phyloP scores from a whole-genome alignment of 2,113 vertebrate species.

The Spilogale gracilis region DNA sequence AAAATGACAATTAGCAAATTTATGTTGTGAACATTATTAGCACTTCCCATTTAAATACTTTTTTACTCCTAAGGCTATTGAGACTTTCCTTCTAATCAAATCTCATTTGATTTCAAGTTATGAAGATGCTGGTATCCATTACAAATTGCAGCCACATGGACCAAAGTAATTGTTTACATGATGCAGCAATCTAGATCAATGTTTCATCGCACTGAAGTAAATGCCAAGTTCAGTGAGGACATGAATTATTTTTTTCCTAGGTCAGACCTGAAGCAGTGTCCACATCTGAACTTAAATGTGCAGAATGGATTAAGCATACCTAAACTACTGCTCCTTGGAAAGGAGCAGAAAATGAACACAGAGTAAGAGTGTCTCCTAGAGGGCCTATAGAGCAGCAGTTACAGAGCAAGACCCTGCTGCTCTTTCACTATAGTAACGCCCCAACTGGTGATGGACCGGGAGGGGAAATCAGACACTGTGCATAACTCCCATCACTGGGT shows the following conservation, averaged over 20 bases:
- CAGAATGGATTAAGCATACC: neutral
- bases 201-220: constrained; percentile 24
- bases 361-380: neutral
- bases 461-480: neutral
- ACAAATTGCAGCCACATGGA: constrained; percentile 29
- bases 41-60: constrained; percentile 52
- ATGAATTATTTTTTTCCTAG: neutral
- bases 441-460: neutral
- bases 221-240: neutral
- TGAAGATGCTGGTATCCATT: constrained; percentile 10
- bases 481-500: neutral
- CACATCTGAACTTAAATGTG: neutral
- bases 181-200: constrained; percentile 6
- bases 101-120: constrained; percentile 45
- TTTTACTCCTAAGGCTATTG: constrained; percentile 44
- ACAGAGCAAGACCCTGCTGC: neutral
- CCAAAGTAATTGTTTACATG: constrained; percentile 7
- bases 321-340: neutral
- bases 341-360: neutral
- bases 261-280: neutral
- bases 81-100: constrained; percentile 57
- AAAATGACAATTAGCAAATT: constrained; percentile 61
- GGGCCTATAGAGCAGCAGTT: neutral
- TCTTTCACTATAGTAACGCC: neutral
- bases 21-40: constrained; percentile 52